Evolutionary conservation across 2,888 invertebrate species (phyloP).

Genomic region (Callimorpha dominula): DNA sequence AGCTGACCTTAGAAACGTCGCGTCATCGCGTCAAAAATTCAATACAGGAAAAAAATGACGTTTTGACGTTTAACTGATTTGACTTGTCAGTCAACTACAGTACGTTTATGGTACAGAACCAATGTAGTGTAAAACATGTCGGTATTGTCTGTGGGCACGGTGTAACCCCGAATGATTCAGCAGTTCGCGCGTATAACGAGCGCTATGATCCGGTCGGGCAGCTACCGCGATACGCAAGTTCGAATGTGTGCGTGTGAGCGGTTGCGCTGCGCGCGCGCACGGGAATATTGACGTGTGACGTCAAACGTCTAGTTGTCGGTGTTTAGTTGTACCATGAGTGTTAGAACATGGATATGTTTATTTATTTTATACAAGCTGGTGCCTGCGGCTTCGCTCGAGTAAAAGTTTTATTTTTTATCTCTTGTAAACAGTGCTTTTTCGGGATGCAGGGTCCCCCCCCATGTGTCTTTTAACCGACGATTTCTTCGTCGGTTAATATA

Average conservation of each 20-base stretch:
- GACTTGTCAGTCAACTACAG: too few relatives aligned
- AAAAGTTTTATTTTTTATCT: too few relatives aligned
- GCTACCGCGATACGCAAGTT: constrained; percentile 72
- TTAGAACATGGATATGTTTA: not conserved
- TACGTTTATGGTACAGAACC: constrained; percentile 27
- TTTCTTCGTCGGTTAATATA: too few relatives aligned
- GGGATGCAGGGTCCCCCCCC: too few relatives aligned
- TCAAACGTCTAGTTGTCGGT: not conserved
- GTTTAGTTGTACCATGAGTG: too few relatives aligned
- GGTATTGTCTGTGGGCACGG: constrained; percentile 19
- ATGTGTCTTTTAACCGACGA: too few relatives aligned
- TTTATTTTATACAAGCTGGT: not conserved
- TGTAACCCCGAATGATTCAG: constrained; percentile 54
- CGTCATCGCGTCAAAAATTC: too few relatives aligned
- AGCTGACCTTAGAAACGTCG: too few relatives aligned
- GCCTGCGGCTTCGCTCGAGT: too few relatives aligned
- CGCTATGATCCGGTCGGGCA: constrained; percentile 61
- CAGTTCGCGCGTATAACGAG: constrained; percentile 35
- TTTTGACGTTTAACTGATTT: too few relatives aligned
- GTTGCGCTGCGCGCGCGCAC: constrained; percentile 17
- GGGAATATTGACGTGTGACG: constrained; percentile 12
- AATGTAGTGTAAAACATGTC: not conserved
- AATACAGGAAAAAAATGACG: too few relatives aligned
- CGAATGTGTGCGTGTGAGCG: constrained; percentile 35
- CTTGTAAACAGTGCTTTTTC: too few relatives aligned